Percentiles rank a stretch among this genome's conserved stretches.
phyloP scores from a whole-genome alignment of 2,888 invertebrate genomes.

The Caenorhabditis sinica region DNA sequence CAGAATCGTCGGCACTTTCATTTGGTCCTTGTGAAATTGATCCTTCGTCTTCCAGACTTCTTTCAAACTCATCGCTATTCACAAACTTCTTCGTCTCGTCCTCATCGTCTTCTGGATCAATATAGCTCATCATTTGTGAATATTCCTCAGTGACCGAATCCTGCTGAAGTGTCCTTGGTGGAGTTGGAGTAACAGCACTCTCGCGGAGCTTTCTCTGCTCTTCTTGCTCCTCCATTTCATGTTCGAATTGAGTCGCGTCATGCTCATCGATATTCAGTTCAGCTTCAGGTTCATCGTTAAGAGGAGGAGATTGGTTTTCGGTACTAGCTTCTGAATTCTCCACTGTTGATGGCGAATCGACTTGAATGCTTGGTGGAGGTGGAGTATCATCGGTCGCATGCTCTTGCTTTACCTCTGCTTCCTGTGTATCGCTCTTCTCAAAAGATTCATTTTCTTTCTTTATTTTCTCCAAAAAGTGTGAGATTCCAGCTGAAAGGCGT shows the following conservation, averaged over 20 bases:
- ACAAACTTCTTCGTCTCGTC: conserved; percentile 57
- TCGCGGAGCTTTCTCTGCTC: conserved; percentile 24
- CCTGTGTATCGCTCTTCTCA: background rate
- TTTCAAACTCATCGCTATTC: conserved; percentile 40
- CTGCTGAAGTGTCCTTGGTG: background rate
- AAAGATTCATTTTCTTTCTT: conserved; percentile 25
- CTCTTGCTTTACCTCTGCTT: background rate
- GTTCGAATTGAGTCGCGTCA: conserved; percentile 40
- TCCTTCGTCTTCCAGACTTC: conserved; percentile 38
- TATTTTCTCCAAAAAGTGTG: conserved; percentile 26
- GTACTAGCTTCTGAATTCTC: background rate
- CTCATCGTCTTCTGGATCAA: conserved; percentile 47
- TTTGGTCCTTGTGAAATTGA: background rate
- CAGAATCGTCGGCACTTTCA: conserved; percentile 53
- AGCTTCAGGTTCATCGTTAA: conserved; percentile 21
- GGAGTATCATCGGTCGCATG: background rate
- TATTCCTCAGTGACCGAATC: background rate
- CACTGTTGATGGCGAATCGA: background rate
- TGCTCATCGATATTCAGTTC: conserved; percentile 17
- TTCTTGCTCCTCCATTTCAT: conserved; percentile 43
- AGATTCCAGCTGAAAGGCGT: conserved; percentile 48
- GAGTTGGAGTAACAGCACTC: conserved; percentile 8
- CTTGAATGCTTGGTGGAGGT: background rate
- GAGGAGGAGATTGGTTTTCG: background rate
- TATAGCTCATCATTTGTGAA: background rate